phyloP scores from a whole-genome alignment of 2,888 invertebrate genomes.

The Eupsilia transversa region DNA sequence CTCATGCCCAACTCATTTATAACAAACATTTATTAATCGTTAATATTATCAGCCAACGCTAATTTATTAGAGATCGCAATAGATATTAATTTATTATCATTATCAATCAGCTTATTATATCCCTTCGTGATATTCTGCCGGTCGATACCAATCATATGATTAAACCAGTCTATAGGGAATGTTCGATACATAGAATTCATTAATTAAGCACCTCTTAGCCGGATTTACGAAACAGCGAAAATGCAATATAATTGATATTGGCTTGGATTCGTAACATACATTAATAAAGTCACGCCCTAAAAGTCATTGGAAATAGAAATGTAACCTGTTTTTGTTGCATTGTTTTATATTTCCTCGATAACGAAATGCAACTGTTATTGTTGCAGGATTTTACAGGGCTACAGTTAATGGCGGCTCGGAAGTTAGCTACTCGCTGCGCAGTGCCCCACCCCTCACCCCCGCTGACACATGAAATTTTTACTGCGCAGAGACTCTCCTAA shows the following conservation, averaged over 20 bases:
- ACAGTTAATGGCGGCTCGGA: too few species aligned
- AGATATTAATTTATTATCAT: slow-evolving; percentile 26
- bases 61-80: slow-evolving; percentile 38
- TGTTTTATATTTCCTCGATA: not conserved
- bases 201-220: slow-evolving; percentile 49
- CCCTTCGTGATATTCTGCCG: slow-evolving; percentile 18
- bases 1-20: slow-evolving; percentile 5
- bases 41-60: slow-evolving; percentile 22
- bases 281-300: not conserved
- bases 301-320: not conserved
- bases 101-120: slow-evolving; percentile 53
- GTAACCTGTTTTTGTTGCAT: not conserved
- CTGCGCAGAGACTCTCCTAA: too few species aligned
- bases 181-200: slow-evolving; percentile 52
- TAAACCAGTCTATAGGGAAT: slow-evolving; percentile 40
- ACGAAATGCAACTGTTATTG: not conserved
- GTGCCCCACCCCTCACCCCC: too few species aligned
- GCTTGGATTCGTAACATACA: slow-evolving; percentile 7
- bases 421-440: too few species aligned
- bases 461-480: too few species aligned
- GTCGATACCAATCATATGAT: slow-evolving; percentile 55
- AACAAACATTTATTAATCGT: slow-evolving; percentile 19
- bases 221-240: slow-evolving; percentile 40
- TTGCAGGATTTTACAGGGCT: not conserved
- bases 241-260: slow-evolving; percentile 39